phyloP scores from a whole-genome alignment of 2,113 vertebrate species.

The Apaloderma vittatum region DNA sequence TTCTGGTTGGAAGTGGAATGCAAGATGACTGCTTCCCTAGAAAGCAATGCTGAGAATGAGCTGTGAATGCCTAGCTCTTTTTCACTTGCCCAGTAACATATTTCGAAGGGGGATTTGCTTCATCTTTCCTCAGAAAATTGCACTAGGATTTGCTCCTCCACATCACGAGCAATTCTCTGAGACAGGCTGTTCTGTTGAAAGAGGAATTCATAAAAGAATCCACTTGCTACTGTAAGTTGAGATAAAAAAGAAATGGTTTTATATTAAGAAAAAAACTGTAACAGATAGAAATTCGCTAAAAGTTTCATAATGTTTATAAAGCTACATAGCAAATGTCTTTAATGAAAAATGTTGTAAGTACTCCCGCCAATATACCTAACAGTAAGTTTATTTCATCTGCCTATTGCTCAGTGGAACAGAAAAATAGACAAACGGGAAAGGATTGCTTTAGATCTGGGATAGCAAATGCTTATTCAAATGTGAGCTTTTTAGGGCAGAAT shows the following conservation, averaged over 20 bases:
- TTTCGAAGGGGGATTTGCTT: conserved; percentile 17
- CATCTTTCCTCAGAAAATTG: not conserved
- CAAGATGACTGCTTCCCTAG: conserved; percentile 66
- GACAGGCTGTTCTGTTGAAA: not conserved
- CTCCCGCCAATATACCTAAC: not conserved
- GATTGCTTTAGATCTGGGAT: not conserved
- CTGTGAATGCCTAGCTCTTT: conserved; percentile 13
- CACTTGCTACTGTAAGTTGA: not conserved
- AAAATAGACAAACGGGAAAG: not conserved
- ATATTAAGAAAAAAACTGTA: not conserved
- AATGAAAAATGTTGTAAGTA: not conserved
- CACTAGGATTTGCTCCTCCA: not conserved
- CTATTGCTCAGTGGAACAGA: not conserved
- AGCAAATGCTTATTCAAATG: not conserved
- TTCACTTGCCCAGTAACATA: not conserved
- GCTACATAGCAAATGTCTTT: not conserved
- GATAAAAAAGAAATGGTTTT: not conserved
- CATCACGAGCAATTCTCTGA: not conserved
- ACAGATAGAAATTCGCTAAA: not conserved
- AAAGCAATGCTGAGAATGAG: conserved; percentile 58
- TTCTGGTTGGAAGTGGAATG: conserved; percentile 61
- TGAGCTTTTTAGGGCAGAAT: not conserved
- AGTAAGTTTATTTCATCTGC: not conserved
- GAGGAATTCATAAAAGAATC: not conserved
- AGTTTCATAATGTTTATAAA: not conserved